Conservation (phyloP, 2,888 invertebrate genomes). For the Polydrusus pterygomalis region DNA sequence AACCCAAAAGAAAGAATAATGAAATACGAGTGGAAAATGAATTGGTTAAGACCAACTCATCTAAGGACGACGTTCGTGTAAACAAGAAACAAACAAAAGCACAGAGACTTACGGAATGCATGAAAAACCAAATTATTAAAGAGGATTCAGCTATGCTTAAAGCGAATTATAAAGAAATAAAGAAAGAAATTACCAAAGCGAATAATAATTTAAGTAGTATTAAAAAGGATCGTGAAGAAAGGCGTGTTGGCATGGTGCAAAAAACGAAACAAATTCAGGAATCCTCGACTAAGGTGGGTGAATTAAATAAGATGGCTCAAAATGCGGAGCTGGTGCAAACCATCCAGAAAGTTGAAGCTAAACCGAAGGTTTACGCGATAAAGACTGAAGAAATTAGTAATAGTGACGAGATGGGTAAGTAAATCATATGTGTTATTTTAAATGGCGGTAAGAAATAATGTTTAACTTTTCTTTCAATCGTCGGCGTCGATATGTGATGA, state of each 20-base stretch:
- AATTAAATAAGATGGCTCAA: not conserved
- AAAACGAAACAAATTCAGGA: constrained; percentile 1
- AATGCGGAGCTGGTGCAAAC: not conserved
- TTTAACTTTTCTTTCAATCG: too few species aligned
- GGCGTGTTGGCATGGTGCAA: not conserved
- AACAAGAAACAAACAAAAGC: not conserved
- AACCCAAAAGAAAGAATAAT: not conserved
- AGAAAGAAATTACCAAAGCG: not conserved
- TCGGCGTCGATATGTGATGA: too few species aligned
- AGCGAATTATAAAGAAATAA: not conserved
- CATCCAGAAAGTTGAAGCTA: too few species aligned
- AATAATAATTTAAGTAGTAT: not conserved
- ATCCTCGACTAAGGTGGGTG: not conserved
- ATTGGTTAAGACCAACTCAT: too few species aligned
- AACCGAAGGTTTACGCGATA: too few species aligned
- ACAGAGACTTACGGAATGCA: not conserved
- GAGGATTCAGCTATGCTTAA: not conserved
- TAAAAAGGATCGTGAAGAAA: not conserved
- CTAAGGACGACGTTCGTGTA: not conserved
- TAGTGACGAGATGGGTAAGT: too few species aligned
- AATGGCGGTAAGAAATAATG: too few species aligned
- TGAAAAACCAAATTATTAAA: not conserved
- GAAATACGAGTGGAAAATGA: too few species aligned
- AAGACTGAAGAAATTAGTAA: too few species aligned
- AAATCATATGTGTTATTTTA: too few species aligned